Conservation (phyloP, 2,113 vertebrate genomes). For the Aegithalos caudatus region DNA sequence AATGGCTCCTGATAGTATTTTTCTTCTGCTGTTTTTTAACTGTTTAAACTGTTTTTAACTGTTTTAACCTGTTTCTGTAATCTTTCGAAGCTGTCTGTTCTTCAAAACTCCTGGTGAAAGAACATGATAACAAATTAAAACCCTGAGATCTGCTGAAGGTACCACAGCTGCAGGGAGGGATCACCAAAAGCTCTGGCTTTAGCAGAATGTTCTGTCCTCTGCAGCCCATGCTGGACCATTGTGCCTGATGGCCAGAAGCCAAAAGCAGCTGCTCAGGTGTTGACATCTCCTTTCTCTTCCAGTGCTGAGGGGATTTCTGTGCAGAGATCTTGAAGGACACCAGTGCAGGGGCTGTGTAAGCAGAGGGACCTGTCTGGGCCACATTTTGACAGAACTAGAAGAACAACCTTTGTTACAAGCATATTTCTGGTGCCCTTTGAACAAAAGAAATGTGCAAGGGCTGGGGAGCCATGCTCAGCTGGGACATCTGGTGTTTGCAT, state of each 20-base stretch:
- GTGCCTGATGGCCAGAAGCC: accelerated
- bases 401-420: background rate
- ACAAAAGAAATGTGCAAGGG: background rate
- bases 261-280: background rate
- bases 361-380: background rate
- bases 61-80: background rate
- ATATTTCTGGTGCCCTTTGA: background rate
- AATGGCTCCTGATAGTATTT: background rate
- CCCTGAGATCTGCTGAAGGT: background rate
- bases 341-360: background rate
- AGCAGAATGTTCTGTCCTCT: background rate
- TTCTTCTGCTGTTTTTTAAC: background rate
- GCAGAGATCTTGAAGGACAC: background rate
- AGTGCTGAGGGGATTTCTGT: background rate
- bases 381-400: background rate
- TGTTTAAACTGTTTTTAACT: too few relatives aligned
- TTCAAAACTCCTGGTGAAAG: background rate
- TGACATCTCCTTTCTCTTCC: background rate
- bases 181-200: background rate
- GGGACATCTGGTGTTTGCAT: background rate
- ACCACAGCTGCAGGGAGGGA: background rate
- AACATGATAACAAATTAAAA: background rate
- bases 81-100: background rate
- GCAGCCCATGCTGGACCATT: accelerated
- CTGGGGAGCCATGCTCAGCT: background rate